Percentiles rank a stretch among this genome's conserved stretches.
Conservation (phyloP, 2,888 invertebrate species). For the Erebia aethiops region DNA sequence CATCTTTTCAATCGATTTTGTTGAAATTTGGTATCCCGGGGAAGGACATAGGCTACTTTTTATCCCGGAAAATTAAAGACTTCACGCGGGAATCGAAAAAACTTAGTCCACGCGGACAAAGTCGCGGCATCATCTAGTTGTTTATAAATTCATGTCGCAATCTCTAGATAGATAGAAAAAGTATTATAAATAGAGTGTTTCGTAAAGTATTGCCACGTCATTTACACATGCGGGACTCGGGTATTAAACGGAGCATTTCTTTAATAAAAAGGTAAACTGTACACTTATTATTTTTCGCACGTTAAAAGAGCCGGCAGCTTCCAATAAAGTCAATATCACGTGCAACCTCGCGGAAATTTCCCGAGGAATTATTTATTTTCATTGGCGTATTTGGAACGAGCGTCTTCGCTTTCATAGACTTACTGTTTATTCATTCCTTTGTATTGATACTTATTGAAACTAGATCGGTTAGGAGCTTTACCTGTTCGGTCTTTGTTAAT, state of each 20-base stretch:
- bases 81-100: too few relatives aligned
- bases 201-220: not conserved
- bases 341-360: conserved; percentile 16
- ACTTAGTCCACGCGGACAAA: too few relatives aligned
- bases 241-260: conserved; percentile 1
- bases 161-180: not conserved
- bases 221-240: conserved; percentile 1
- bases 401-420: not conserved
- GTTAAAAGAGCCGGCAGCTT: conserved; percentile 15
- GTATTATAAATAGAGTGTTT: not conserved
- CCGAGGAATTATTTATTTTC: not conserved
- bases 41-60: too few relatives aligned
- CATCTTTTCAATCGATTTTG: too few relatives aligned
- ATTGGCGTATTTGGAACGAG: conserved; percentile 2
- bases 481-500: not conserved
- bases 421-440: not conserved
- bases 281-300: conserved; percentile 13
- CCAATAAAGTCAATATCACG: conserved; percentile 26
- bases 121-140: too few relatives aligned
- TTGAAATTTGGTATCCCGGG: too few relatives aligned
- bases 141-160: not conserved
- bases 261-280: conserved; percentile 13
- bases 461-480: not conserved
- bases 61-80: too few relatives aligned
- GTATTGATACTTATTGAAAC: not conserved